Base-by-base conservation (phyloP, 2,888 invertebrate species). In the Cyrtodaria siliqua region DNA sequence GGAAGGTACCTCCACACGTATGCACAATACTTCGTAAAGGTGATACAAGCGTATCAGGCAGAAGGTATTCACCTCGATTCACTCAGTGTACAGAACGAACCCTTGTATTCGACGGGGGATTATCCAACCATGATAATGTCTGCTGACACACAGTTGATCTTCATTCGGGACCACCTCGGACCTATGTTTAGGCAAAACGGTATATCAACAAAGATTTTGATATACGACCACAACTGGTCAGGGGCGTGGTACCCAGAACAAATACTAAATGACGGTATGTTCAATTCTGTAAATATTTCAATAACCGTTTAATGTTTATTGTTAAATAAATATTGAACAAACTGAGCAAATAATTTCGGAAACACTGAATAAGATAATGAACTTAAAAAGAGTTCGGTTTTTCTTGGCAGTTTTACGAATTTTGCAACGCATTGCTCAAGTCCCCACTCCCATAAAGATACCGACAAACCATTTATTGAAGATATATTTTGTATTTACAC, bases 81-180 rank as follows among this genome's bases (percentile, higher is more conserved):
- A 8, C 55, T 84, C 3, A 76, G 74, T 1, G 62, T 80, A 16
- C 84, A 84, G 63, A 84, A 84, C 38, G 84, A 84, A 40, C 84
- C 84, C 0, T 18, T 72, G 9, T 49, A 75, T 0, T 55, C 71
- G 1, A 59, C 60, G 9, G 29, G 71, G 20, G 64, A 69, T 23
- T 84, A 84, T 27, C 84, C 84, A 9, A 82, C 84, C 0, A 84
- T 84, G 84, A 68, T 52, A 1, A 78, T 84, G 68, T 59, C 69
- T 12, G 70, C 73, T 55, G 57, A 78, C 26, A 44, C 67, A 1
- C 69, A 78, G 29, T 75, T 77, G 56, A 61, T 62, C 16, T 69
- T 84, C 12, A 73, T 84, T 0, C 74, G 70, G 40, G 64, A 77
- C 40, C 76, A 82, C 27, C 53, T 84, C 2, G 84, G 84, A 4